Base-by-base conservation (phyloP, 2,888 invertebrate species). In the Endotricha flammealis region DNA sequence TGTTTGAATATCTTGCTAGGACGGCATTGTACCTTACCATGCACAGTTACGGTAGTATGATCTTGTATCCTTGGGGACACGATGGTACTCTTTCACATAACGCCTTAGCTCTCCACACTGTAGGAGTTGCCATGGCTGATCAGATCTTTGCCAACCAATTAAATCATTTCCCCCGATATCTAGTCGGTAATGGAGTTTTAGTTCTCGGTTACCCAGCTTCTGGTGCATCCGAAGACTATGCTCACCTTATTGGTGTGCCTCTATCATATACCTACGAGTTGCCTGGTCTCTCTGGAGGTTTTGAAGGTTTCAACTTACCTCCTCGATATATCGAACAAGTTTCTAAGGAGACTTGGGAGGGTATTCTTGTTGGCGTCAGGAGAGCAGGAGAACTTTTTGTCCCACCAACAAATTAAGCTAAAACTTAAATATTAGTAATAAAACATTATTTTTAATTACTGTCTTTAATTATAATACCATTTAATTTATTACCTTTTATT, bases 11-110 rank as follows among this genome's bases (percentile, higher is more conserved):
- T 14, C 73, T 86, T 0, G 53, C 71, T 5, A 70, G 85, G 8
- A 78, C 90, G 12, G 87, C 90, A 34, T 73, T 92, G 40, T 95
- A 93, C 63, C 57, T 95, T 7, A 90, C 92, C 1, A 77, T 95
- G 42, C 95, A 95, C 60, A 91, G 94, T n/a, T 94, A 88, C 53
- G 94, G 93, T n/a, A 88, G 89, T 44, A 90, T 89, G 65, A 66
- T 93, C 12, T 62, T 93, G 1, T 91, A 92, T 55, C 91, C 92
- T 0, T 93, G 91, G 91, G 92, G 91, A 2, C 91, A 88, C 43
- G 88, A 89, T 12, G 72, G 73, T 29, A 64, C 66, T 4, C 58
- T 88, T 25, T 90, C 89, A 1, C 64, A 64, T 1, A 85, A 90
- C 35, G 80, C 75, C 7, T 63, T 79, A 0, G 70, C 68, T 32